Evolutionary conservation across 2,113 vertebrate genomes (phyloP), one percentile per base, ranked within the genome.

Genomic region (Crocuta crocuta): DNA sequence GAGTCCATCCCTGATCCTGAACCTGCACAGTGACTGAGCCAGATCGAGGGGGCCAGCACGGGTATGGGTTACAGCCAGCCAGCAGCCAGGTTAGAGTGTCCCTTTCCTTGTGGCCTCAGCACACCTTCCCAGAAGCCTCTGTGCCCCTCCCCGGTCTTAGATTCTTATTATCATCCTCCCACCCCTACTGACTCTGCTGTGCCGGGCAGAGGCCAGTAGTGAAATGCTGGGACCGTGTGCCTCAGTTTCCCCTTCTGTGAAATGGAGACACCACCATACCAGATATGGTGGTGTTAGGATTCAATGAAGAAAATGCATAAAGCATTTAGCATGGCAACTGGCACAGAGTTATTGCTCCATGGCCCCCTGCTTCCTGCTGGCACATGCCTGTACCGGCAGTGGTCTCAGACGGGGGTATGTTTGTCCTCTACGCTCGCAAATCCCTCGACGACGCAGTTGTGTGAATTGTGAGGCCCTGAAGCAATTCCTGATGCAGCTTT

Each of bases 371-470:
- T 23, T 24, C 68, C 33, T 35, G 50, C 50, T 43, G 50, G 6
- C 24, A 6, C 50, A 15, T 0, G 6, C 15, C 35, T 12, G 65
- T 0, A 1, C 12, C 43, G 48, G n/a, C 2, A 48, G 53, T n/a
- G 10, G 33, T 7, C 73, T 2, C 5, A 10, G 55, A 24, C 0
- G 0, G 0, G 19, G 63, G 8, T 7, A 3, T 0, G 0, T 21
- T 21, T 70, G 33, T 5, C 65, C 43, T 76, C 50, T 10, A 1
- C 4, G 11, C 63, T 8, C 31, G 35, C 87, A 35, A 28, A 88
- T 43, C 45, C 97, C 70, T 65, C 2, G 2, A 7, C 9, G 35
- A 35, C 3, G 2, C 0, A 33, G 31, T 2, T 1, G 13, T 2
- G 17, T n/a, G 63, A 48, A 28, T 19, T 81, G 76, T 55, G 45